Conservation (phyloP, 2,888 invertebrate species). For the Liodrosophila aerea region DNA sequence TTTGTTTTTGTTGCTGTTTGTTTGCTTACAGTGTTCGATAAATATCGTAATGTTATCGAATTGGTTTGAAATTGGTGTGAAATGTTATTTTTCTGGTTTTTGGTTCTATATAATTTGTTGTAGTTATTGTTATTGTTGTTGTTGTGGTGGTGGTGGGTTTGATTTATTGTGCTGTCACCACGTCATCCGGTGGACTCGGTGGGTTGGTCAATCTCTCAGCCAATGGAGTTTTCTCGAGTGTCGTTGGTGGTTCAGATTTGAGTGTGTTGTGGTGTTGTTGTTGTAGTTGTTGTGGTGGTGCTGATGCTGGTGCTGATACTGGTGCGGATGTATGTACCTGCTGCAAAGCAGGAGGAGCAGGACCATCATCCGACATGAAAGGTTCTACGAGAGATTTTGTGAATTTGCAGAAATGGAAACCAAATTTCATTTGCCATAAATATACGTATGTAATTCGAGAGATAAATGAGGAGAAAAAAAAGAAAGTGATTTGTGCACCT, state of each 20-base stretch:
- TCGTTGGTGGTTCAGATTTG: slow-evolving; percentile 68
- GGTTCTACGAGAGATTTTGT: slow-evolving; percentile 65
- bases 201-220: slow-evolving; percentile 68
- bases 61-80: slow-evolving; percentile 47
- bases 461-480: too few species aligned
- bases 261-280: slow-evolving; percentile 46
- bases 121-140: slow-evolving; percentile 40
- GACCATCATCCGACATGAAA: slow-evolving; percentile 68
- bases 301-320: slow-evolving; percentile 25
- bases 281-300: slow-evolving; percentile 42
- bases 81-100: slow-evolving; percentile 46
- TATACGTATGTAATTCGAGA: slow-evolving; percentile 1
- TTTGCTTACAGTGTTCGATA: slow-evolving; percentile 68
- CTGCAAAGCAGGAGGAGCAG: slow-evolving; percentile 58
- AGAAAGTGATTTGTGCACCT: slow-evolving; percentile 57
- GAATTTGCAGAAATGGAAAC: slow-evolving; percentile 44
- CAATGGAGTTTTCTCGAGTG: slow-evolving; percentile 73
- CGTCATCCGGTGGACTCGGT: slow-evolving; percentile 63
- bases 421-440: slow-evolving; percentile 6
- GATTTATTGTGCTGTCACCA: slow-evolving; percentile 62
- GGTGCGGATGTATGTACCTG: slow-evolving; percentile 47
- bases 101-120: slow-evolving; percentile 35
- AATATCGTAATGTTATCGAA: slow-evolving; percentile 40
- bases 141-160: slow-evolving; percentile 36
- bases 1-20: slow-evolving; percentile 37